Evolutionary conservation across 2,888 invertebrate species (phyloP), one percentile per base, ranked within the genome.

Genomic region (Cyaniris semiargus): DNA sequence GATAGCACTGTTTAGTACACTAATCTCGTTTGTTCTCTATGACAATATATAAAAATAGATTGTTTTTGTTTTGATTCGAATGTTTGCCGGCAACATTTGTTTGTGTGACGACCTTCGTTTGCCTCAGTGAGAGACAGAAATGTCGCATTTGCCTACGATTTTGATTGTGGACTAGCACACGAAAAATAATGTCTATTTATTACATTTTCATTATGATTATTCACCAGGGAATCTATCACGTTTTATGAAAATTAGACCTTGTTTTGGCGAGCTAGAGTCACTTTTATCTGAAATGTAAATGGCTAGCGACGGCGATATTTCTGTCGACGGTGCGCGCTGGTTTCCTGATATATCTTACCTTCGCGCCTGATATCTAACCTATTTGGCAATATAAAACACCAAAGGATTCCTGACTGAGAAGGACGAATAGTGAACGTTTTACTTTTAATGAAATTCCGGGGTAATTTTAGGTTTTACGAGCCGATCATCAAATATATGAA

Each of bases 61-160:
- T 66, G 66, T 66, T 66, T 66, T 31, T 66, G 66, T 66, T 60
- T 66, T 66, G 66, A 31, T 66, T 66, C 66, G 66, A 27, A 31
- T 5, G 60, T 60, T 60, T 60, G 66, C 27, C 66, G 66, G 5
- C 66, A 31, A 66, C 6, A 27, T 66, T 66, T 66, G 6, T 31
- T 66, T 31, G 66, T 66, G 66, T 15, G 13, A 1, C 66, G 66
- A 66, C 66, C 66, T 66, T 66, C n/a, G n/a, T n/a, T n/a, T n/a
- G n/a, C n/a, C n/a, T n/a, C 66, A 66, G 13, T 23, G 7, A 15
- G 1, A 5, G 27, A 10, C 27, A 27, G 15, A 18, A 27, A 10
- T 66, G 66, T 18, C 27, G 31, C 2, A 21, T 58, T n/a, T 58
- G 44, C 44, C 44, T 13, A 44, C 10, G 10, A 44, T 44, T 44